Evolutionary conservation across 2,888 invertebrate species (phyloP).

Genomic region (Meiosimyza platycephala): DNA sequence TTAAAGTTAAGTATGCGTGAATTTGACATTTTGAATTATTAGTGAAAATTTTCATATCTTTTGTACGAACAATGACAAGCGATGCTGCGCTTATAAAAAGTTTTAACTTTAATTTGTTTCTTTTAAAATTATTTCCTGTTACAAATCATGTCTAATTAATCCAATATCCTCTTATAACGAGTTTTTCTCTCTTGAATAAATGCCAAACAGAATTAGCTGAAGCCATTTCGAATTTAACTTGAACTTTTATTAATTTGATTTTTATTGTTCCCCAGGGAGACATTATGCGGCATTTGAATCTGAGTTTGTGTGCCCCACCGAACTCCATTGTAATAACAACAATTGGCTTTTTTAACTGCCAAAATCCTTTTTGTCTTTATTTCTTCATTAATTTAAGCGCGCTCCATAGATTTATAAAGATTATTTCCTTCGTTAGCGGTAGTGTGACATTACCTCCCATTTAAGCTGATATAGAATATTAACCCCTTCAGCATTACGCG

Average conservation of each 20-base stretch:
- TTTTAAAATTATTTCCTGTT: too few species aligned
- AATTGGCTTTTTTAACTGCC: slow-evolving; percentile 30
- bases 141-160: too few species aligned
- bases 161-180: too few species aligned
- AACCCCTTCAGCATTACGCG: slow-evolving; percentile 55
- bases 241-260: slow-evolving; percentile 63
- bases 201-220: too few species aligned
- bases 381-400: slow-evolving; percentile 64
- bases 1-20: slow-evolving; percentile 4
- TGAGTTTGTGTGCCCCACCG: slow-evolving; percentile 38
- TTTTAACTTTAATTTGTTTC: too few species aligned
- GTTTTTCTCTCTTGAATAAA: too few species aligned
- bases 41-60: not conserved
- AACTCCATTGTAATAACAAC: not conserved
- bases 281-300: slow-evolving; percentile 61
- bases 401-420: slow-evolving; percentile 58
- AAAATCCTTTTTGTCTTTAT: slow-evolving; percentile 60
- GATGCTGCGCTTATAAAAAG: too few species aligned
- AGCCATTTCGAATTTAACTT: slow-evolving; percentile 1
- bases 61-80: too few species aligned
- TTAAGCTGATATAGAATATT: slow-evolving; percentile 35
- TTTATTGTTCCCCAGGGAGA: slow-evolving; percentile 66
- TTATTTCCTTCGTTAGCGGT: slow-evolving; percentile 48
- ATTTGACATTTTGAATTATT: slow-evolving; percentile 26
- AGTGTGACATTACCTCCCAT: slow-evolving; percentile 16